These are phyloP conservation scores for Drosophila sechellia DNA, from an alignment of 1,140 invertebrate species.

Conservation along the genomic window DNA sequence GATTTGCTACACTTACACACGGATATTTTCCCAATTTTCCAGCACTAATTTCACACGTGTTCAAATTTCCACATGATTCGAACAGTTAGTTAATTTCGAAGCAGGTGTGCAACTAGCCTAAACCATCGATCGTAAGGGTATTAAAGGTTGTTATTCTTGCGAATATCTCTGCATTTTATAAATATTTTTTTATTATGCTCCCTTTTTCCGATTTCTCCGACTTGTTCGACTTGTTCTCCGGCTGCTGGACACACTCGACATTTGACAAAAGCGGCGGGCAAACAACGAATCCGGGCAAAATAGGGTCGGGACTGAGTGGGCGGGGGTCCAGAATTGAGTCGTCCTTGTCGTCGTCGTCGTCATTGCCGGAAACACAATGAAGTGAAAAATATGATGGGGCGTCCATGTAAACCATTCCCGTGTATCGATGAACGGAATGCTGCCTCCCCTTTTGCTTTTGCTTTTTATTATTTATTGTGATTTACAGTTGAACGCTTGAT, in stretches of 20 bases:
- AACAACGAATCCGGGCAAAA: slow-evolving; percentile 42
- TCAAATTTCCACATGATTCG: neutral
- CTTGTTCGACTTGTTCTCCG: slow-evolving; percentile 15
- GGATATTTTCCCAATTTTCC: neutral
- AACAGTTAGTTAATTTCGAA: neutral
- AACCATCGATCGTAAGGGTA: neutral
- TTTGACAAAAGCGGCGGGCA: slow-evolving; percentile 68
- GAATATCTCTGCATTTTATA: slow-evolving; percentile 6
- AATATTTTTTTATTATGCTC: slow-evolving; percentile 16
- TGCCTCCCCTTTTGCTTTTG: slow-evolving; percentile 8
- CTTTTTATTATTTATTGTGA: slow-evolving; percentile 84
- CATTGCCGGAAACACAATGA: slow-evolving; percentile 71
- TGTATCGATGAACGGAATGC: slow-evolving; percentile 32
- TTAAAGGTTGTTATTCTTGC: neutral
- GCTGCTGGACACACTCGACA: slow-evolving; percentile 64
- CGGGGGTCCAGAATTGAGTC: slow-evolving; percentile 9
- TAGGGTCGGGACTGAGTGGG: neutral
- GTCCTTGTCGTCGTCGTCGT: slow-evolving; percentile 16
- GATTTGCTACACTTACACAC: neutral
- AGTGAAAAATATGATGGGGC: slow-evolving; percentile 80
- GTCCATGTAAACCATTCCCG: slow-evolving; percentile 41
- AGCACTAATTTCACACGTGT: neutral
- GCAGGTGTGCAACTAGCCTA: too few species aligned
- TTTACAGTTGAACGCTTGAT: slow-evolving; percentile 84
- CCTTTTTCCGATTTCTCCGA: slow-evolving; percentile 14